Evolutionary conservation across 2,113 vertebrate species (phyloP).

Genomic region (Smithornis capensis): DNA sequence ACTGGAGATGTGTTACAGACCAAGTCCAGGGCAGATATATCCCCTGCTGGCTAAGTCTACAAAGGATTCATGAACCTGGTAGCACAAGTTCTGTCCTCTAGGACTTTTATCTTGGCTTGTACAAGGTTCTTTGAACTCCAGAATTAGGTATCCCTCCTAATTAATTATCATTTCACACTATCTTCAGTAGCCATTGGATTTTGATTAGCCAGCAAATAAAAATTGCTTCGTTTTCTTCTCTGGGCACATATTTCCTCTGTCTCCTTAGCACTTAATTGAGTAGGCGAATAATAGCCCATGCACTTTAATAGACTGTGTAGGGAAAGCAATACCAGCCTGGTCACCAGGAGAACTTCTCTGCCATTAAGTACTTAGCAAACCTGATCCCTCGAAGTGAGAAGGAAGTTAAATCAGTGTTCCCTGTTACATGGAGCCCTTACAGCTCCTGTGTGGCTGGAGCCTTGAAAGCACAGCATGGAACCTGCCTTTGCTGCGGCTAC

Average conservation of each 20-base stretch:
- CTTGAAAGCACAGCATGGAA: not conserved
- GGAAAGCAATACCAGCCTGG: constrained; percentile 66
- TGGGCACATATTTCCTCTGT: constrained; percentile 76
- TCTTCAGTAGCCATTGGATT: constrained; percentile 78
- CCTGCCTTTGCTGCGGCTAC: not conserved
- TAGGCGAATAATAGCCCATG: constrained; percentile 76
- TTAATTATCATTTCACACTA: constrained; percentile 81
- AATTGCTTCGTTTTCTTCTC: constrained; percentile 65
- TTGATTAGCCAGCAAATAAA: constrained; percentile 80
- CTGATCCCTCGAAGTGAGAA: constrained; percentile 30
- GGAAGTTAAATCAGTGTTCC: not conserved
- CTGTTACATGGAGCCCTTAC: not conserved
- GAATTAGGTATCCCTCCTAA: constrained; percentile 79
- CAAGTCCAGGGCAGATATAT: not conserved
- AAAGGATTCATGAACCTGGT: not conserved
- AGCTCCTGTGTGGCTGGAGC: constrained; percentile 51
- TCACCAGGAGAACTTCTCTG: constrained; percentile 70
- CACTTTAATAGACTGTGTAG: constrained; percentile 3
- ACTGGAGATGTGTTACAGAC: not conserved
- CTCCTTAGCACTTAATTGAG: constrained; percentile 91
- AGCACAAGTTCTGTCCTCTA: not conserved
- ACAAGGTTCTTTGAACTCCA: constrained; percentile 77
- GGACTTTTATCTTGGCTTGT: constrained; percentile 55
- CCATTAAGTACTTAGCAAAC: constrained; percentile 61
- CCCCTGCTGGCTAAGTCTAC: not conserved